Evolutionary conservation across 2,888 invertebrate genomes (phyloP).

Genomic region (Pocota personata): DNA sequence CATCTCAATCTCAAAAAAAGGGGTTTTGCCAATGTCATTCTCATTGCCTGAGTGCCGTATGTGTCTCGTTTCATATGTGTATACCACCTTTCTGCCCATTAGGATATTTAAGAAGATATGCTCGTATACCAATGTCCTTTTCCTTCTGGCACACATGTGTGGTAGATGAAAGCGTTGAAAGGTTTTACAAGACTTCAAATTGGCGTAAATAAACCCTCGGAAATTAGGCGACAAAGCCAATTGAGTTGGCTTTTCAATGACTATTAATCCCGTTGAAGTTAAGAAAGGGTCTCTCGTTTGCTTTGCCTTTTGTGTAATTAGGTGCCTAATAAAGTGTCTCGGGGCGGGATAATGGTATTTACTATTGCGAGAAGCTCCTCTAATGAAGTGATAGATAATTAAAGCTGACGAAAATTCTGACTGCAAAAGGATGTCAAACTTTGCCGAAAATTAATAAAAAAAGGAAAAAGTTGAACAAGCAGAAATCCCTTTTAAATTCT

Average conservation of each 20-base stretch:
- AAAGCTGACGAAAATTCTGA: not conserved
- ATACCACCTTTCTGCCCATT: slow-evolving; percentile 9
- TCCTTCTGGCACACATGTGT: not conserved
- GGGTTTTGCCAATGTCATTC: not conserved
- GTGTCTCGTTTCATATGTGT: not conserved
- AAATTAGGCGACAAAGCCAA: slow-evolving; percentile 42
- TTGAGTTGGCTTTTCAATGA: slow-evolving; percentile 34
- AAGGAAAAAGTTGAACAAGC: not conserved
- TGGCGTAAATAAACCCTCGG: slow-evolving; percentile 34
- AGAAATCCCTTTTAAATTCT: not conserved
- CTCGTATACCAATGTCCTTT: slow-evolving; percentile 7
- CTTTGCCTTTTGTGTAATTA: slow-evolving; percentile 49
- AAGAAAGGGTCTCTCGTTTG: slow-evolving; percentile 20
- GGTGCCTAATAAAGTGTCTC: slow-evolving; percentile 3
- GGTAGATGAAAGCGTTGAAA: not conserved
- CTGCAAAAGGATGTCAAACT: not conserved
- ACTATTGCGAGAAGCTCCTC: not conserved
- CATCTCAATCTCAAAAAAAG: not conserved
- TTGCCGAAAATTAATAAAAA: not conserved
- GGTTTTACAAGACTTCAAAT: slow-evolving; percentile 33
- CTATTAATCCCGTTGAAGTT: slow-evolving; percentile 1
- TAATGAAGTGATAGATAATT: slow-evolving; percentile 22
- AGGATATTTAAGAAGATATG: slow-evolving; percentile 6
- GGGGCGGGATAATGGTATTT: slow-evolving; percentile 2
- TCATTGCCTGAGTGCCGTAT: not conserved